These are phyloP conservation scores for Drosophila kanapiae DNA, from an alignment of 1,140 invertebrate genomes.

Conservation along the genomic window DNA sequence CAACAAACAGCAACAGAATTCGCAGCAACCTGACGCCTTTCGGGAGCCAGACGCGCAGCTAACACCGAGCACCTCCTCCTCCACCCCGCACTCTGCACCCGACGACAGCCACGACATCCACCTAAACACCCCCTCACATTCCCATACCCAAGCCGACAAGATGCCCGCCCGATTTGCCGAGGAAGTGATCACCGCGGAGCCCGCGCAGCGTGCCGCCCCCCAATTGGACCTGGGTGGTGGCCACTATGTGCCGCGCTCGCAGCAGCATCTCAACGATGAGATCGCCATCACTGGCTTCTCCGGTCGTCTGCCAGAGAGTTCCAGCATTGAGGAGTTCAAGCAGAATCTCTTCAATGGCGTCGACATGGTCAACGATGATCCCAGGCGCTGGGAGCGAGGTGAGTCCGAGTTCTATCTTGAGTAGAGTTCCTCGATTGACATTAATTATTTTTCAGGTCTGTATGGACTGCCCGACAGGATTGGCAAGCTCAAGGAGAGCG, in stretches of 20 bases:
- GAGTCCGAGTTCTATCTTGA: background rate
- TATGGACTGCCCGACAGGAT: slow-evolving; percentile 93
- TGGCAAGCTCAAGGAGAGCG: slow-evolving; percentile 96
- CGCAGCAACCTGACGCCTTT: slow-evolving; percentile 71
- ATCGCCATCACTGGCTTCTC: slow-evolving; percentile 96
- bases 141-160: slow-evolving; percentile 37
- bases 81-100: slow-evolving; percentile 39
- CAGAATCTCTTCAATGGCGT: slow-evolving; percentile 93
- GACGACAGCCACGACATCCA: slow-evolving; percentile 27
- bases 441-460: slow-evolving; percentile 85
- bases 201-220: slow-evolving; percentile 65
- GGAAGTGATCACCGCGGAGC: slow-evolving; percentile 76
- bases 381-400: slow-evolving; percentile 91
- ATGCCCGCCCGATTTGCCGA: slow-evolving; percentile 85
- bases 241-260: slow-evolving; percentile 57
- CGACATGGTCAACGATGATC: slow-evolving; percentile 95
- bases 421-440: background rate
- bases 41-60: slow-evolving; percentile 60
- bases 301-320: slow-evolving; percentile 95
- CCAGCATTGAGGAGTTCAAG: slow-evolving; percentile 95
- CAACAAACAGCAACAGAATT: slow-evolving; percentile 77
- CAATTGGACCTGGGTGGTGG: slow-evolving; percentile 80
- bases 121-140: slow-evolving; percentile 25
- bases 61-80: slow-evolving; percentile 71
- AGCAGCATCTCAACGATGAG: slow-evolving; percentile 87